Base-by-base conservation (phyloP, 2,888 invertebrate species). In the Andrena hattorfiana region DNA sequence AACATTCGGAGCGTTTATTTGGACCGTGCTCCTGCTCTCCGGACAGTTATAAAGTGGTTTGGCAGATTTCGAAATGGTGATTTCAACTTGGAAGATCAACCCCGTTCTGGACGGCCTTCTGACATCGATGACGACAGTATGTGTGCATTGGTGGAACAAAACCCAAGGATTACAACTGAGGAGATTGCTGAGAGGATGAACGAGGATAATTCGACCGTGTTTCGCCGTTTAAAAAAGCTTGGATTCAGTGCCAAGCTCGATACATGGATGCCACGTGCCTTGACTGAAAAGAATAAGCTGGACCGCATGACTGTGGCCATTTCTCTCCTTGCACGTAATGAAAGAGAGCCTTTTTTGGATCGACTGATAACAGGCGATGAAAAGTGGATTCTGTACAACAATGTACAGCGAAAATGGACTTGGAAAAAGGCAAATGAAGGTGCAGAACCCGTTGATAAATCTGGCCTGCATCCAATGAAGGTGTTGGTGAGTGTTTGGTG, bases 11-110 rank as follows among this genome's bases (percentile, higher is more conserved):
- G 16, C 7, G 51, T 51, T 66, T 67, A 67, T 26, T 23, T 23
- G n/a, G 51, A 51, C 28, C 1, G 51, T 54, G 67, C 35, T 42
- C 30, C 32, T 71, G 42, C 23, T 71, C 16, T 35, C 2, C 42
- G 62, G 16, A 59, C 26, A 49, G 63, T 51, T 51, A 51, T 20
- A 71, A 71, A 71, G 10, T 63, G 63, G 51, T 63, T 71, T 71
- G 32, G 30, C 30, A 26, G 62, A 73, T 73, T 73, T 73, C 26
- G 28, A 63, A 72, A 64, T 35, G 35, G 26, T 51, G 51, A 72
- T 60, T 72, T 64, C 16, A 30, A 64, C 32, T 2, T 64, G 23
- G 49, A 73, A 20, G 64, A 32, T 72, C n/a, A 63, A 51, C 42
- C 26, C 2, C 54, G 72, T 16, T 72, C 35, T 54, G 72, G 63